These are phyloP conservation scores for Metalampra italica DNA, from an alignment of 2,888 invertebrate species.

Conservation along the genomic window DNA sequence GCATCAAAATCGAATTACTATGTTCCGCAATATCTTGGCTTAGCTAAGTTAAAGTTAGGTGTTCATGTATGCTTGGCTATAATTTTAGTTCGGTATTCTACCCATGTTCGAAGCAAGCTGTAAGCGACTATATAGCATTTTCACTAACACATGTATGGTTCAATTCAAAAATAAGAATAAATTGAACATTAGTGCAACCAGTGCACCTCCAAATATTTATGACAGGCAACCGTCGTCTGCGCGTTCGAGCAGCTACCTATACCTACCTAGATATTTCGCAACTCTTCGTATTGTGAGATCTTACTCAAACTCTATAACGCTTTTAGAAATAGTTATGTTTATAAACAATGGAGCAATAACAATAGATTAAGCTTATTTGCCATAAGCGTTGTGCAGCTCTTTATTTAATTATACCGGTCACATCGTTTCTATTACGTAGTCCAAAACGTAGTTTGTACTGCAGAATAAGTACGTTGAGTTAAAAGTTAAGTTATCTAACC, in stretches of 20 bases:
- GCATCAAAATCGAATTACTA: constrained; percentile 28
- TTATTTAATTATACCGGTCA: too few species aligned
- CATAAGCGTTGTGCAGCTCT: too few species aligned
- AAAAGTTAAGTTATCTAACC: too few species aligned
- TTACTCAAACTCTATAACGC: constrained; percentile 29
- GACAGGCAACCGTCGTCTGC: constrained; percentile 42
- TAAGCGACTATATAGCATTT: constrained; percentile 22
- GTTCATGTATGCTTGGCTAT: constrained; percentile 12
- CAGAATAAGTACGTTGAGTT: too few species aligned
- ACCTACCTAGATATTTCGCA: too few species aligned
- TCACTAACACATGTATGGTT: constrained; percentile 53
- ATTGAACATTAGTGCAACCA: constrained; percentile 62
- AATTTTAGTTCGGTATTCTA: constrained; percentile 29
- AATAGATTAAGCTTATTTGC: too few species aligned
- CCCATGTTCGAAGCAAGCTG: constrained; percentile 34
- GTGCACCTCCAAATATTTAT: constrained; percentile 66
- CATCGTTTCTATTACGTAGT: too few species aligned
- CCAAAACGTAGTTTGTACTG: too few species aligned
- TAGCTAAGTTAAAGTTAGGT: not conserved
- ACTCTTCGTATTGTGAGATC: constrained; percentile 7
- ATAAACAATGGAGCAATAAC: too few species aligned
- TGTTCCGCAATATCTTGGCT: constrained; percentile 34
- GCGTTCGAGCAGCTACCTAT: not conserved
- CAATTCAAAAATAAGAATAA: constrained; percentile 59
- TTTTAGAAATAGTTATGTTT: too few species aligned